These are phyloP conservation scores for Notocelia uddmanniana DNA, from an alignment of 2,888 invertebrate genomes.

Conservation along the genomic window DNA sequence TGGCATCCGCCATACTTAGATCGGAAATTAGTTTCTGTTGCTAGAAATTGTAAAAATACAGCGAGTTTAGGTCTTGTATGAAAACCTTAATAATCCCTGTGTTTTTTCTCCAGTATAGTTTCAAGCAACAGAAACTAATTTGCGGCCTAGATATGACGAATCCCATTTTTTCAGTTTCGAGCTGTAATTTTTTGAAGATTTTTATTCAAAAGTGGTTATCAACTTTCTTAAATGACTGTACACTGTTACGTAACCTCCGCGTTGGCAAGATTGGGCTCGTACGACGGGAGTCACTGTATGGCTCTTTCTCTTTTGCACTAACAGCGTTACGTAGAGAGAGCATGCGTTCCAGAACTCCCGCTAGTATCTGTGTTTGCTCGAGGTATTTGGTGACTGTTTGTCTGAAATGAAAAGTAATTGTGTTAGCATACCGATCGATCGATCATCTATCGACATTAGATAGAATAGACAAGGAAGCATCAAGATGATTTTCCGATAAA, in stretches of 20 bases:
- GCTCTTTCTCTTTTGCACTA: constrained; percentile 26
- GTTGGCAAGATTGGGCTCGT: neutral
- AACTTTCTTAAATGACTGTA: neutral
- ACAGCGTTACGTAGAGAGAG: constrained; percentile 33
- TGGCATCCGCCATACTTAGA: no score
- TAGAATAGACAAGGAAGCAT: neutral
- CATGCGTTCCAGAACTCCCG: constrained; percentile 53
- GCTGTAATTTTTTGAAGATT: no score
- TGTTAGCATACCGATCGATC: neutral
- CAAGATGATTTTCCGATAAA: neutral
- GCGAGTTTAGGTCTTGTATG: no score
- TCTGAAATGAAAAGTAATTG: constrained; percentile 58
- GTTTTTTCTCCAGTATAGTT: no score
- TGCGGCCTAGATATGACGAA: no score
- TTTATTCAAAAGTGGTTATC: no score
- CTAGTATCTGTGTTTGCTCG: constrained; percentile 59
- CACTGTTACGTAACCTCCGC: neutral
- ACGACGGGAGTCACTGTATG: neutral
- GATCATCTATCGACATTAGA: neutral
- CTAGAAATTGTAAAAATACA: no score
- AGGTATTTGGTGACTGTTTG: constrained; percentile 61
- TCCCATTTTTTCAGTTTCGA: no score
- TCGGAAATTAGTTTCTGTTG: no score
- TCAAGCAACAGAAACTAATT: no score
- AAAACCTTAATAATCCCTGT: no score